Conservation (phyloP, 2,113 vertebrate species). For the Dasypus novemcinctus region DNA sequence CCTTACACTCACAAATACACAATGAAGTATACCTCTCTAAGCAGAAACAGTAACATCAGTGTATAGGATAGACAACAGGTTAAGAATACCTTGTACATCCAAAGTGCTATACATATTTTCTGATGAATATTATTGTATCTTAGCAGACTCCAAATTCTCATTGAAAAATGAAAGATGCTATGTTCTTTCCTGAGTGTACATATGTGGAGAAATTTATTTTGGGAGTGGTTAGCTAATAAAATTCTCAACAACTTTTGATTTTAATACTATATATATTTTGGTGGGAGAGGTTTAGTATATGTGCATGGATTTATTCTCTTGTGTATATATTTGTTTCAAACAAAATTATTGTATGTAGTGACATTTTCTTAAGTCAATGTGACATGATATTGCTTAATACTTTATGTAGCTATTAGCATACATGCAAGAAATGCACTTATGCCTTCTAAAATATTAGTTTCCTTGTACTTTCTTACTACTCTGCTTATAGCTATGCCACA, state of each 20-base stretch:
- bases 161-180: neutral
- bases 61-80: neutral
- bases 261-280: conserved; percentile 18
- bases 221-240: neutral
- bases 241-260: conserved; percentile 25
- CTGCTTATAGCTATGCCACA: conserved; percentile 57
- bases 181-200: neutral
- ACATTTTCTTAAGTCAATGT: conserved; percentile 22
- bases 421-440: conserved; percentile 48
- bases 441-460: conserved; percentile 56
- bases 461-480: conserved; percentile 36
- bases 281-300: conserved; percentile 20
- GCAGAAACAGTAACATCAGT: neutral
- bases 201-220: neutral
- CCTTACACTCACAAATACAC: neutral
- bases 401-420: conserved; percentile 59
- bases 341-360: conserved; percentile 33
- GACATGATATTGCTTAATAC: conserved; percentile 40
- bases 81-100: conserved; percentile 12
- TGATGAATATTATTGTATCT: neutral
- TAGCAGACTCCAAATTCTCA: conserved; percentile 33
- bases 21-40: neutral
- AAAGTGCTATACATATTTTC: neutral
- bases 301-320: conserved; percentile 38
- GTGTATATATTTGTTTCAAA: neutral